phyloP scores from a whole-genome alignment of 2,797 vertebrate genomes.

The Eleutherodactylus coqui region DNA sequence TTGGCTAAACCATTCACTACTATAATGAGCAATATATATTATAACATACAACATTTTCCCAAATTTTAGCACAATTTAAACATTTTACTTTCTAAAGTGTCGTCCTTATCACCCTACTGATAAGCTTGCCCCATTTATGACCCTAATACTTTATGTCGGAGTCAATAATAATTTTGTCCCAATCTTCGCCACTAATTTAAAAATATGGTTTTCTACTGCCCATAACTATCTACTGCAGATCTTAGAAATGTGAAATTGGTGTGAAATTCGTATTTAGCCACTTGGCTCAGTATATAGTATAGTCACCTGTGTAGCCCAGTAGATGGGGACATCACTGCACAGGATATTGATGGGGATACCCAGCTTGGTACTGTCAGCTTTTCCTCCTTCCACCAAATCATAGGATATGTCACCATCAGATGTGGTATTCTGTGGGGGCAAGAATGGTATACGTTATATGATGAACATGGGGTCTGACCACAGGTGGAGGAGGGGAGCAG shows the following conservation, averaged over 20 bases:
- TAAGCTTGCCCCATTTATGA: no score
- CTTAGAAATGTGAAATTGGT: background rate
- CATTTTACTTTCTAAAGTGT: no score
- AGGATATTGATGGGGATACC: constrained; percentile 61
- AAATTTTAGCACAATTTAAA: no score
- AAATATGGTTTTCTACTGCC: no score
- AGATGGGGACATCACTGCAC: constrained; percentile 55
- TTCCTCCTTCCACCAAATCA: constrained; percentile 36
- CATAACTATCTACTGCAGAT: background rate
- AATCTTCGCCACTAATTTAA: no score
- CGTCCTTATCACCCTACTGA: no score
- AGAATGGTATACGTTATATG: background rate
- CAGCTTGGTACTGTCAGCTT: constrained; percentile 45
- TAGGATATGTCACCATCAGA: constrained; percentile 19
- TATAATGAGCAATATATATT: no score
- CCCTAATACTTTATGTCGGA: no score
- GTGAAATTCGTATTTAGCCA: background rate
- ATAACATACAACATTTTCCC: no score
- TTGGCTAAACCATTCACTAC: no score
- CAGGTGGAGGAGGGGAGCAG: background rate
- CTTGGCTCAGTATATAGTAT: background rate
- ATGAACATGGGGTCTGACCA: background rate
- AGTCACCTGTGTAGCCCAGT: constrained; percentile 56
- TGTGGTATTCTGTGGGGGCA: constrained; percentile 32
- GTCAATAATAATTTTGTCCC: no score